Conservation (phyloP, 2,888 invertebrate genomes). For the Tinea pellionella region DNA sequence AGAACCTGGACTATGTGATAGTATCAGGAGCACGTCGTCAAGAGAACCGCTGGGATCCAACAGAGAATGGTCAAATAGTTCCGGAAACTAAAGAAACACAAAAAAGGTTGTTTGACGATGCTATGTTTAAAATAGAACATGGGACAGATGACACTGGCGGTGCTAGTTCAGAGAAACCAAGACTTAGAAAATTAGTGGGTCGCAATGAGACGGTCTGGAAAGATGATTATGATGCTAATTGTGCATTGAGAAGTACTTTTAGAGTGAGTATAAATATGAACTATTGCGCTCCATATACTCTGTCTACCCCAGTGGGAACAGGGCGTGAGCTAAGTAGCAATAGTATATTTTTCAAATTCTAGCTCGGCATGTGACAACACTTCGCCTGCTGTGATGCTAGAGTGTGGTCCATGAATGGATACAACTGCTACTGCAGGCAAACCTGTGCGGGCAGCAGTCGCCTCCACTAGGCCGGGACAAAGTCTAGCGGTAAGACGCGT, state of each 20-base stretch:
- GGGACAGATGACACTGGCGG: constrained; percentile 81
- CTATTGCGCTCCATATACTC: no score
- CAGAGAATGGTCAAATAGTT: constrained; percentile 92
- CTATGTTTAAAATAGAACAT: constrained; percentile 98
- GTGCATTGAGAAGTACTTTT: constrained; percentile 84
- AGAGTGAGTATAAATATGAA: constrained; percentile 71
- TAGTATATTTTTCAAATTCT: no score
- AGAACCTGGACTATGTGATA: constrained; percentile 97
- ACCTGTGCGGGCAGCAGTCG: no score
- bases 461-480: no score
- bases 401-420: no score
- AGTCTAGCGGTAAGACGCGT: no score
- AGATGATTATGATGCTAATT: constrained; percentile 94
- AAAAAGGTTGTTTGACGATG: constrained; percentile 91
- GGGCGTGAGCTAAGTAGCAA: no score
- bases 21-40: constrained; percentile 95
- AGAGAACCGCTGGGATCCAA: constrained; percentile 98
- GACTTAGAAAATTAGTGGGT: constrained; percentile 80
- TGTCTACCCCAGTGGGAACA: no score
- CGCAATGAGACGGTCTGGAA: constrained; percentile 86
- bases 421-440: no score
- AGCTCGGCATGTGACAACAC: no score
- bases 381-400: no score
- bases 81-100: constrained; percentile 93
- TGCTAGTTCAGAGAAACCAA: constrained; percentile 77